Conservation (phyloP, 2,113 vertebrate genomes). For the Melanocharis versteri region DNA sequence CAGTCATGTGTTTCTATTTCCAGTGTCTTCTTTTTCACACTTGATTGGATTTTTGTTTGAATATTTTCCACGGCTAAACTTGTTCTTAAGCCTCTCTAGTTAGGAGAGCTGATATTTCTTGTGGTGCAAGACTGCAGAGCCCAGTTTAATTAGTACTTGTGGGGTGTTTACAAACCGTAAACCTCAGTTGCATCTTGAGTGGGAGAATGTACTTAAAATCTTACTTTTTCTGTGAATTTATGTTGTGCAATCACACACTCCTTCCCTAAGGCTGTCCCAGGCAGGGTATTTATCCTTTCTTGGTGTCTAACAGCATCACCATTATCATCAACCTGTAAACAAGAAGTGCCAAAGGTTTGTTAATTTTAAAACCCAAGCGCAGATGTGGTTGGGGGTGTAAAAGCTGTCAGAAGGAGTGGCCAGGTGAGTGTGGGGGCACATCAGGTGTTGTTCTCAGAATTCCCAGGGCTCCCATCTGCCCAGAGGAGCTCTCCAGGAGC, state of each 20-base stretch:
- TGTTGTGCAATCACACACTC: background rate
- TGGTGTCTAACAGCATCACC: background rate
- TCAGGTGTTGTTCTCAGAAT: background rate
- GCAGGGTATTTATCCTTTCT: background rate
- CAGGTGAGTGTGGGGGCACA: background rate
- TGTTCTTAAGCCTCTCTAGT: background rate
- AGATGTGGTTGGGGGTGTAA: fast-evolving
- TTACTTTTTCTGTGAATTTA: conserved; percentile 23
- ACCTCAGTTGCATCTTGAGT: background rate
- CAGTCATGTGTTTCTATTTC: background rate
- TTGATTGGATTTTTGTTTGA: background rate
- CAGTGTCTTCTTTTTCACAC: background rate
- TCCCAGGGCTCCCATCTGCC: background rate
- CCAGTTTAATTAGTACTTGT: conserved; percentile 26
- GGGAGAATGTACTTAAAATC: background rate
- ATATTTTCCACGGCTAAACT: background rate
- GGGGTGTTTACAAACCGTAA: background rate
- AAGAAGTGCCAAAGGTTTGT: background rate
- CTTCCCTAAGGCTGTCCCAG: background rate
- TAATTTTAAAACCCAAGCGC: background rate
- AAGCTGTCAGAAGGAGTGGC: background rate
- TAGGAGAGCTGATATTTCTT: background rate
- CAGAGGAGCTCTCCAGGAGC: background rate
- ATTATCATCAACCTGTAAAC: background rate
- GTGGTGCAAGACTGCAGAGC: background rate